A percentile compares a stretch with the other conserved stretches of the same genome.
Evolutionary conservation across 37 sponge, comb jelly and placozoan genomes (phyloP).

Genomic region (Ephydatia muelleri): DNA sequence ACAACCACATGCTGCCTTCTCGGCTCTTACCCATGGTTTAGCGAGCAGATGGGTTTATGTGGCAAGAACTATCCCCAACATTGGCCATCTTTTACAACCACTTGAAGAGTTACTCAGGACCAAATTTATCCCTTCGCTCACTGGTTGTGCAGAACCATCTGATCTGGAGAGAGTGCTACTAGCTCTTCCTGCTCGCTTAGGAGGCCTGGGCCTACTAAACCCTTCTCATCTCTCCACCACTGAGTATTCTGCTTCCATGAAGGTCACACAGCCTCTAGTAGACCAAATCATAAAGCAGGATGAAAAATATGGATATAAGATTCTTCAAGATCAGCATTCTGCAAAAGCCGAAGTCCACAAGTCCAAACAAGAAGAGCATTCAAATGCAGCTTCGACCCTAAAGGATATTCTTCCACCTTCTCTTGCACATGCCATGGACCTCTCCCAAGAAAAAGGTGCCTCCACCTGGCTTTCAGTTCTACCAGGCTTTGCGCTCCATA

Average conservation of each 20-base stretch:
- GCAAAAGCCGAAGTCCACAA: too few species aligned
- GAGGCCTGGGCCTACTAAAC: conserved; percentile 34
- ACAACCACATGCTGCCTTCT: conserved; percentile 38
- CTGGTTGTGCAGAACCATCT: not conserved
- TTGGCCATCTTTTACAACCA: conserved; percentile 7
- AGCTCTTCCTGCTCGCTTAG: conserved; percentile 32
- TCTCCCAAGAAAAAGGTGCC: not conserved
- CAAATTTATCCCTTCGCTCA: conserved; percentile 31
- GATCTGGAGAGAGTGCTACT: conserved; percentile 16
- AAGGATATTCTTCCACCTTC: too few species aligned
- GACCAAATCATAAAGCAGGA: not conserved
- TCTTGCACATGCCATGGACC: too few species aligned
- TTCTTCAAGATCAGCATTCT: not conserved
- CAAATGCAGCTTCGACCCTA: too few species aligned
- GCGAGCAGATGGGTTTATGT: conserved; percentile 44
- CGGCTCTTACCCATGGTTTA: conserved; percentile 31
- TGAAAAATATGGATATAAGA: not conserved
- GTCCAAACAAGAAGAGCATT: too few species aligned
- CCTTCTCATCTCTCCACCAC: conserved; percentile 10
- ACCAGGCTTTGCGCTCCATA: too few species aligned
- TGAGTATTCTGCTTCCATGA: conserved; percentile 16
- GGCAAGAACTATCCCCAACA: conserved; percentile 15
- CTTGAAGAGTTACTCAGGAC: conserved; percentile 12
- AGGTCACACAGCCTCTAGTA: conserved; percentile 18
- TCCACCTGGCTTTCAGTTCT: too few species aligned